These are phyloP conservation scores for Piscicola geometra DNA, from an alignment of 2,888 invertebrate species.

Conservation along the genomic window DNA sequence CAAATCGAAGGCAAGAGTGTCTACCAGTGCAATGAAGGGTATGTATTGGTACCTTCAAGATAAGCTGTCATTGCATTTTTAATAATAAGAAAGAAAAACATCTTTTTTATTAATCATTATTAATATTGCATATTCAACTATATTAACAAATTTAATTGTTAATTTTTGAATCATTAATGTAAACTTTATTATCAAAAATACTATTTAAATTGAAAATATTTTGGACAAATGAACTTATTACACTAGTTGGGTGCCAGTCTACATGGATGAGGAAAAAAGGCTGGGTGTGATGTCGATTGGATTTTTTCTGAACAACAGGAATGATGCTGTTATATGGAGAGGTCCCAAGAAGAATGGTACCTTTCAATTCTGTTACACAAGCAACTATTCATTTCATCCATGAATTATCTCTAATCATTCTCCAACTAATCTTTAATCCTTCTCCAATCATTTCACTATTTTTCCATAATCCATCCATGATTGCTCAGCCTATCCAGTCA, in stretches of 20 bases:
- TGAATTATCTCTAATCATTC: no score
- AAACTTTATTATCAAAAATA: not conserved
- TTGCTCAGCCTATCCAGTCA: no score
- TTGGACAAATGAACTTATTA: slow-evolving; percentile 17
- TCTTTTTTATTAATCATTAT: not conserved
- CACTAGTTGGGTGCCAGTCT: slow-evolving; percentile 83
- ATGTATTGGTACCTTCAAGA: slow-evolving; percentile 35
- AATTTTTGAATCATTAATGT: slow-evolving; percentile 2
- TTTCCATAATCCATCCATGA: no score
- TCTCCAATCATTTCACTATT: no score
- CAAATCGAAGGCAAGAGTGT: slow-evolving; percentile 74
- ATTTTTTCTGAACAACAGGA: slow-evolving; percentile 75
- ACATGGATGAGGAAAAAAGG: slow-evolving; percentile 71
- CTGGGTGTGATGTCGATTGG: slow-evolving; percentile 93
- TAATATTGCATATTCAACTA: slow-evolving; percentile 10
- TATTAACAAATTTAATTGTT: not conserved
- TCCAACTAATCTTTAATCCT: no score
- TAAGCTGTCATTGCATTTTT: not conserved
- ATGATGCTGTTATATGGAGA: slow-evolving; percentile 89
- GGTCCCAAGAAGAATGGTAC: slow-evolving; percentile 94
- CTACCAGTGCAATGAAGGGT: slow-evolving; percentile 81
- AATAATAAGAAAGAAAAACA: not conserved
- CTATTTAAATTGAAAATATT: not conserved
- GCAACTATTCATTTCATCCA: no score
- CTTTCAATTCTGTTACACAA: no score